Percentiles rank a stretch among this genome's conserved stretches.
These are phyloP conservation scores for Chrysotoxum bicinctum DNA, from an alignment of 2,888 invertebrate species.

Conservation along the genomic window DNA sequence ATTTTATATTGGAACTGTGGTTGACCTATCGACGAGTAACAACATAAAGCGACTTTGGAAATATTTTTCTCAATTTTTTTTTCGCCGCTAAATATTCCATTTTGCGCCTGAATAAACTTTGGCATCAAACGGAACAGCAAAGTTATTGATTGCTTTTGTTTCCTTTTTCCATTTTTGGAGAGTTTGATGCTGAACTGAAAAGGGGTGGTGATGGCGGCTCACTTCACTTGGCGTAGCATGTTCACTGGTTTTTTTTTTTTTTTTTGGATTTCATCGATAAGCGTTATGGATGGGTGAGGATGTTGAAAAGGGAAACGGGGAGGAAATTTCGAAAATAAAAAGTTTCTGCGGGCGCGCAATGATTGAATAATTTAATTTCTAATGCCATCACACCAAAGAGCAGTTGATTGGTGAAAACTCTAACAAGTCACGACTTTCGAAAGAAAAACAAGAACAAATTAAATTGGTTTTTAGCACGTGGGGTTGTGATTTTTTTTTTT, in stretches of 20 bases:
- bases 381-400: constrained; percentile 44
- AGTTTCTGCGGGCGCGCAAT: constrained; percentile 49
- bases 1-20: constrained; percentile 25
- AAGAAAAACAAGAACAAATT: constrained; percentile 19
- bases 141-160: constrained; percentile 61
- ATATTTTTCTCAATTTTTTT: constrained; percentile 35
- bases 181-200: background rate
- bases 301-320: background rate
- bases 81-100: constrained; percentile 64
- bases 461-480: constrained; percentile 5
- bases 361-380: constrained; percentile 61
- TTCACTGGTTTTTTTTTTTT: constrained; percentile 10
- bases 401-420: constrained; percentile 48
- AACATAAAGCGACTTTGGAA: constrained; percentile 47
- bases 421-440: constrained; percentile 33
- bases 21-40: constrained; percentile 46
- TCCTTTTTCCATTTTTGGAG: background rate
- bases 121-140: constrained; percentile 41
- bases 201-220: background rate
- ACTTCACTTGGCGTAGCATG: background rate
- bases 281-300: constrained; percentile 7
- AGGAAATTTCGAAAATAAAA: constrained; percentile 39
- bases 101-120: constrained; percentile 65
- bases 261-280: constrained; percentile 7
- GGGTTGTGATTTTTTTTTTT: constrained; percentile 10